A percentile compares a stretch with the other conserved stretches of the same genome.
Conservation (phyloP, 2,113 vertebrate species). For the Platysternon megacephalum region DNA sequence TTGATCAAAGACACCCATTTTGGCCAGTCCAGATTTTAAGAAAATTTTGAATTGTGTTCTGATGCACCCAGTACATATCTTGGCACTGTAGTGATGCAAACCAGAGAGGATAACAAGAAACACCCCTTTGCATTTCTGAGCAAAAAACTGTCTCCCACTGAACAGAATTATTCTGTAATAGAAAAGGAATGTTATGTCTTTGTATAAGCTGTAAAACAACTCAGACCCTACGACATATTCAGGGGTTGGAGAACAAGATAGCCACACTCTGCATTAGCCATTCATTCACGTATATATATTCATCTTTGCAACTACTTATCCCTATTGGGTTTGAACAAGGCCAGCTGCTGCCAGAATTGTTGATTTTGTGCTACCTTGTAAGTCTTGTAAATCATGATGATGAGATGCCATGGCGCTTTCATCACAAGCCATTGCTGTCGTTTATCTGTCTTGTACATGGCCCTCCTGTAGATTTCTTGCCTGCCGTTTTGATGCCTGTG, state of each 20-base stretch:
- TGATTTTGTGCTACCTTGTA: neutral
- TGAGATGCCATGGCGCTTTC: neutral
- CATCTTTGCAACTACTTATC: neutral
- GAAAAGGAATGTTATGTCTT: too few relatives aligned
- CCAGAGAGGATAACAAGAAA: too few relatives aligned
- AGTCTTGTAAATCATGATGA: neutral
- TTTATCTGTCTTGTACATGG: conserved; percentile 20
- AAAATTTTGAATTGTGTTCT: too few relatives aligned
- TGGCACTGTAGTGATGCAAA: too few relatives aligned
- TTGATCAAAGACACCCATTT: too few relatives aligned
- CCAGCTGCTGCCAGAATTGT: neutral
- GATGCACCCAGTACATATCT: too few relatives aligned
- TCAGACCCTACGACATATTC: neutral
- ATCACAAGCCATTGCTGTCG: neutral
- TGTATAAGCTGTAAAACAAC: too few relatives aligned
- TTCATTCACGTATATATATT: neutral
- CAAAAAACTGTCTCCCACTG: too few relatives aligned
- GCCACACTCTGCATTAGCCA: neutral
- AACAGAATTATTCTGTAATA: too few relatives aligned
- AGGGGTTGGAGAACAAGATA: neutral
- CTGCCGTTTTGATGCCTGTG: neutral
- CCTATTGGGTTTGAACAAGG: neutral
- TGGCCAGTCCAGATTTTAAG: too few relatives aligned
- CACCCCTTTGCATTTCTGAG: too few relatives aligned
- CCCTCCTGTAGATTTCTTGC: conserved; percentile 6